Evolutionary conservation across 2,797 vertebrate genomes (phyloP).

Genomic region (Delichon dasypus): DNA sequence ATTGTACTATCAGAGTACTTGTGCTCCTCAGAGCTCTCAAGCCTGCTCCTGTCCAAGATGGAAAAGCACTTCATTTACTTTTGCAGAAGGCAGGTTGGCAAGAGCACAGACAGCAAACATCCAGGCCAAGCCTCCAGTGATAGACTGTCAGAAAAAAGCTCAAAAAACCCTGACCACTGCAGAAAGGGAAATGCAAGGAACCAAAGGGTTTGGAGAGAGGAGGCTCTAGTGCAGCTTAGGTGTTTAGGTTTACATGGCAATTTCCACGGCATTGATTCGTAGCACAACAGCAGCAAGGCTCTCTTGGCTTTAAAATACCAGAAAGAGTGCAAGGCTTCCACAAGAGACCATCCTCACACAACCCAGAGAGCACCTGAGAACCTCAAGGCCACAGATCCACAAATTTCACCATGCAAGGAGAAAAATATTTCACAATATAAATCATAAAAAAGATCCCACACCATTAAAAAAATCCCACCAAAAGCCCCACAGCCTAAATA

Average conservation of each 20-base stretch:
- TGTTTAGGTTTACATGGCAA: background rate
- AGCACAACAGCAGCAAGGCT: background rate
- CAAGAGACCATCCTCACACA: background rate
- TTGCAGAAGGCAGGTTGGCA: background rate
- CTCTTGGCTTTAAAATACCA: background rate
- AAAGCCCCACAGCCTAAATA: background rate
- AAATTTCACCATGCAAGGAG: background rate
- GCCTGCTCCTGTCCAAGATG: fast-evolving
- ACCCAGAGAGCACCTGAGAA: background rate
- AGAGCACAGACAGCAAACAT: background rate
- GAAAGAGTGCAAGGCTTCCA: background rate
- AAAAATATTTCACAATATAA: background rate
- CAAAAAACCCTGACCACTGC: background rate
- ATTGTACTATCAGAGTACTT: background rate
- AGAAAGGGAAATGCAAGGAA: background rate
- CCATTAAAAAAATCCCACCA: fast-evolving
- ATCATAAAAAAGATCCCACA: background rate
- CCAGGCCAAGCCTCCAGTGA: background rate
- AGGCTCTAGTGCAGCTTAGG: background rate
- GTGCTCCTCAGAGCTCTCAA: background rate
- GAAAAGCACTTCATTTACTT: background rate
- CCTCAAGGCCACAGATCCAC: background rate
- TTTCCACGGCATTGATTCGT: background rate
- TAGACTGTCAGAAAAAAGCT: background rate
- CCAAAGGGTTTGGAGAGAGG: background rate